These are phyloP conservation scores for Mycalesis mineus DNA, from an alignment of 2,888 invertebrate genomes.

Conservation along the genomic window DNA sequence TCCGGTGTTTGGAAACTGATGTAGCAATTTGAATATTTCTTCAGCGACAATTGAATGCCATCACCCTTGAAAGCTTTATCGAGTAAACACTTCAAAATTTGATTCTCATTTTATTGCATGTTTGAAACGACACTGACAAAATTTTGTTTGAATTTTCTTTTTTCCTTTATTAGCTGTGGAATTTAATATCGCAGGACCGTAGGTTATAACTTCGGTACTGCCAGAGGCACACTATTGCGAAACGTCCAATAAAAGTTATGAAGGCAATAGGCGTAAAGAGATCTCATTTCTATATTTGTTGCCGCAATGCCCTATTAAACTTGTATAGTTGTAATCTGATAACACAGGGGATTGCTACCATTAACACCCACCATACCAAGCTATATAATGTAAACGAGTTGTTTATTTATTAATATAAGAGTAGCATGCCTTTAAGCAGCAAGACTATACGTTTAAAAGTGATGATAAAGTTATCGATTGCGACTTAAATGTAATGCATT, in stretches of 20 bases:
- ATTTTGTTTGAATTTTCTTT: slow-evolving; percentile 13
- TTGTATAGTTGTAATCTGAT: slow-evolving; percentile 12
- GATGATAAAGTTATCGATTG: no score
- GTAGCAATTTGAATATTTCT: slow-evolving; percentile 27
- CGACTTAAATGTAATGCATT: no score
- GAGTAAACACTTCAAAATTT: slow-evolving; percentile 7
- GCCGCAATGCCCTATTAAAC: slow-evolving; percentile 30
- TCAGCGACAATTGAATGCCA: slow-evolving; percentile 18
- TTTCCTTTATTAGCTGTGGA: slow-evolving; percentile 32
- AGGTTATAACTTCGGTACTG: slow-evolving; percentile 44
- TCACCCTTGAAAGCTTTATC: slow-evolving; percentile 9
- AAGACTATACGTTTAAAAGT: no score
- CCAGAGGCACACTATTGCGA: slow-evolving; percentile 34
- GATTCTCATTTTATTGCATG: not conserved
- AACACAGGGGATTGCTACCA: not conserved
- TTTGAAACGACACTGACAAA: not conserved
- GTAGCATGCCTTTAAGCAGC: no score
- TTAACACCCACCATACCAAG: not conserved
- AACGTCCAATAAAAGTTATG: slow-evolving; percentile 48
- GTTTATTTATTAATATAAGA: no score
- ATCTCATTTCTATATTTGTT: slow-evolving; percentile 37
- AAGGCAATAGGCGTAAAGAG: slow-evolving; percentile 50
- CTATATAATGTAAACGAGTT: no score
- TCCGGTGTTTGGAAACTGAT: slow-evolving; percentile 26
- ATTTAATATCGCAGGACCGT: slow-evolving; percentile 46